Base-by-base conservation (phyloP, 2,797 vertebrate species). In the Lateolabrax maculatus region DNA sequence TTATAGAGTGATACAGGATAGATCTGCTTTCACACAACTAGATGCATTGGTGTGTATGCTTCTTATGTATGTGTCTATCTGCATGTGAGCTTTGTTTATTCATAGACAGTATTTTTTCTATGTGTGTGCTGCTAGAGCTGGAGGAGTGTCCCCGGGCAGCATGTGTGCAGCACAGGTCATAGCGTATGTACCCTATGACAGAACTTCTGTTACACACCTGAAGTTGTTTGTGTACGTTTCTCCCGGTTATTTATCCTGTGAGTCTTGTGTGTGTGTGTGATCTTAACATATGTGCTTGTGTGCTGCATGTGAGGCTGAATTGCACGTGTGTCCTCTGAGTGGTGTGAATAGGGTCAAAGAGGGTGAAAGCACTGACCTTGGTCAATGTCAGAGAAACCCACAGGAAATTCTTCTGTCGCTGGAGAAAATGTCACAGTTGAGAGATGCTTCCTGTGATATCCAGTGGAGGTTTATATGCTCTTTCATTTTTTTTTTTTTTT, bases 381-480 rank as follows among this genome's bases (percentile, higher is more conserved):
- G 18, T 29, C 77, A 83, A 36, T 79, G 84, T 76, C 68, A 65
- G 21, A 71, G 51, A 58, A 58, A 63, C 62, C 80, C 55, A 46
- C 13, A 51, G 75, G 83, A 70, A 69, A 69, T 72, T 37, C 5
- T 34, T 55, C 44, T 60, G 67, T 78, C 34, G 8, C 61, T 29
- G 49, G 63, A 62, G 55, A 64, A 80, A 70, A 77, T 80, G 73
- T 83, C 75, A 77, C 36, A 39, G 44, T 41, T 27, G 39, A 62
- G 18, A 34, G 36, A 75, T 12, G 41, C n/a, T 21, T 64, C 39
- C 36, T 37, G 7, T 0, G 10, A 49, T 9, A 49, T 44, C 36
- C 51, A 48, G 10, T 21, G 3, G 37, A 13, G 13, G 34, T 43
- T 53, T 36, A 21, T 15, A 12, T 27, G 5, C 19, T 44, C 16